Evolutionary conservation across 2,888 invertebrate species (phyloP).

Genomic region (Biston stratarius): DNA sequence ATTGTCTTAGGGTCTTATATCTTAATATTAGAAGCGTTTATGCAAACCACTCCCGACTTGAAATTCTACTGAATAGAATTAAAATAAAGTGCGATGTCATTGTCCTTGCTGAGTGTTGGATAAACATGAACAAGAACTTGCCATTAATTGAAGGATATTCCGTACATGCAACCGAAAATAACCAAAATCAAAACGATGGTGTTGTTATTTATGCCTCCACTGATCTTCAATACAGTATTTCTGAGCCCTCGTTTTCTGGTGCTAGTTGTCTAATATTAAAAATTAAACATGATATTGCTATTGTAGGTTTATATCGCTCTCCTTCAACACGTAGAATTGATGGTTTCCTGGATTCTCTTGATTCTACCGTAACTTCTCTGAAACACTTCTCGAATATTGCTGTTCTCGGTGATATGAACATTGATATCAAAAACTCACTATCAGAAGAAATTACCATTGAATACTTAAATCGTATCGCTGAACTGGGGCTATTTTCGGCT

Average conservation of each 20-base stretch:
- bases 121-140: neutral
- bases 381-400: neutral
- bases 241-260: neutral
- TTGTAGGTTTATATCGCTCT: neutral
- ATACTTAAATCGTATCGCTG: neutral
- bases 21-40: neutral
- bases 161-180: neutral
- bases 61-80: neutral
- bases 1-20: neutral
- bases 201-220: neutral
- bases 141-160: neutral
- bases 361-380: neutral
- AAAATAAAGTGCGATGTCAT: neutral
- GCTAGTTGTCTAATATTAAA: neutral
- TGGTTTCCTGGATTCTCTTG: neutral
- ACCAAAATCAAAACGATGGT: neutral
- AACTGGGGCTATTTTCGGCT: neutral
- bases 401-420: neutral
- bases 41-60: neutral
- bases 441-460: neutral
- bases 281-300: neutral
- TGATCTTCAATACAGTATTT: neutral
- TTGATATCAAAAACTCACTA: neutral
- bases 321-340: neutral
- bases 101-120: neutral